Percentiles rank a stretch among this genome's conserved stretches.
Conservation (phyloP, 2,888 invertebrate genomes). For the Laspeyria flexula region DNA sequence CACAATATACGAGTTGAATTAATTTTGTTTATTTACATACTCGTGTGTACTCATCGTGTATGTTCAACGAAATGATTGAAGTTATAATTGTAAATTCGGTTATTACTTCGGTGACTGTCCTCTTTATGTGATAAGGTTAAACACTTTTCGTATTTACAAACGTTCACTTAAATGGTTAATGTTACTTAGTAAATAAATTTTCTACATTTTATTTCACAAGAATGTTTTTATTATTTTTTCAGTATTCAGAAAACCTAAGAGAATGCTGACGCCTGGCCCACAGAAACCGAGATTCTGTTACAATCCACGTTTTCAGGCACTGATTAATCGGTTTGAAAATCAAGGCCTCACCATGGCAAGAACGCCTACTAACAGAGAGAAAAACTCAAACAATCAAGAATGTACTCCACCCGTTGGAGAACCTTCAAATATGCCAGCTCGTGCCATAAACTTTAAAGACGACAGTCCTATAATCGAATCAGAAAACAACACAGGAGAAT, state of each 20-base stretch:
- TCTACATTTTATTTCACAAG: not conserved
- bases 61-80: constrained; percentile 22
- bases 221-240: constrained; percentile 35
- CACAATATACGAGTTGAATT: not conserved
- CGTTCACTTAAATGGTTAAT: constrained; percentile 11
- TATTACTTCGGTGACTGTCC: constrained; percentile 3
- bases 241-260: constrained; percentile 79
- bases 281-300: constrained; percentile 64
- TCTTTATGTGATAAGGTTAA: constrained; percentile 12
- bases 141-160: constrained; percentile 15
- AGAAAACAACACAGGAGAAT: constrained; percentile 65
- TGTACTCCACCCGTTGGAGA: constrained; percentile 72
- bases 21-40: constrained; percentile 19
- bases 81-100: constrained; percentile 23
- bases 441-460: constrained; percentile 81
- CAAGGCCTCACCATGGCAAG: constrained; percentile 65
- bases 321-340: constrained; percentile 77
- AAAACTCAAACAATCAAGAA: constrained; percentile 50
- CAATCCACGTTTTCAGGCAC: constrained; percentile 79
- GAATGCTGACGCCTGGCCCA: constrained; percentile 80
- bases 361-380: constrained; percentile 66
- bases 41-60: not conserved
- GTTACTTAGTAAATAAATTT: constrained; percentile 1
- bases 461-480: constrained; percentile 70
- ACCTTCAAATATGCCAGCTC: constrained; percentile 64